Base-by-base conservation (phyloP, 2,797 vertebrate species). In the Acanthis flammea region DNA sequence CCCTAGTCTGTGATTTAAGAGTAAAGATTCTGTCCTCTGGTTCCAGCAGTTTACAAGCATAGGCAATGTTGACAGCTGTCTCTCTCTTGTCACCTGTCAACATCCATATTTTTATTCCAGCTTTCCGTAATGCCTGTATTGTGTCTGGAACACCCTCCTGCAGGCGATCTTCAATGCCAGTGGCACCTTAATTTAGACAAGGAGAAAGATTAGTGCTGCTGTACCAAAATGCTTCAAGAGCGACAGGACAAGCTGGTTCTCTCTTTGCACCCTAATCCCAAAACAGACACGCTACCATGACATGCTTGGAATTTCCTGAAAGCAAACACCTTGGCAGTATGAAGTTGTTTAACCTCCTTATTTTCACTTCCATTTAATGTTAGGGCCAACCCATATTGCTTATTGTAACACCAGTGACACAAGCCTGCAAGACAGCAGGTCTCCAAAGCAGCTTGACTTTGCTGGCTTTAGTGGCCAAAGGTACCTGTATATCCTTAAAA, bases 31-130 rank as follows among this genome's bases (percentile, higher is more conserved):
- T 97, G 95, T 99, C 99, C 4, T 92, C 94, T 3, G 97, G 95
- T 50, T 98, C 96, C 18, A 99, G 97, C 3, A 99, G 98, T 85
- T 97, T 99, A 96, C 99, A 99, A 19, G 99, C 98, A 51, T 98
- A 98, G 14, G 99, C 99, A 10, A 99, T 98, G 95, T 99, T 99
- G 96, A 99, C 93, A 66, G 99, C 99, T 0, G 99, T 99, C 97
- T 99, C 99, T 89, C 98, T 98, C 94, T 99, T 99, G 97, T 99
- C 99, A 76, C 99, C 99, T 0, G 99, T 99, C 66, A 99, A 98
- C 97, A 99, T 99, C 99, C 99, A 99, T 67, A 99, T 98, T 96
- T 98, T 99, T 91, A 99, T 98, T 31, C 98, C 98, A 0, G 99
- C 99, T 94, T 88, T 98, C 86, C 99, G 98, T 42, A 99, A 97